Conservation (phyloP, 2,113 vertebrate genomes). For the Neolamprologus tretocephalus region DNA sequence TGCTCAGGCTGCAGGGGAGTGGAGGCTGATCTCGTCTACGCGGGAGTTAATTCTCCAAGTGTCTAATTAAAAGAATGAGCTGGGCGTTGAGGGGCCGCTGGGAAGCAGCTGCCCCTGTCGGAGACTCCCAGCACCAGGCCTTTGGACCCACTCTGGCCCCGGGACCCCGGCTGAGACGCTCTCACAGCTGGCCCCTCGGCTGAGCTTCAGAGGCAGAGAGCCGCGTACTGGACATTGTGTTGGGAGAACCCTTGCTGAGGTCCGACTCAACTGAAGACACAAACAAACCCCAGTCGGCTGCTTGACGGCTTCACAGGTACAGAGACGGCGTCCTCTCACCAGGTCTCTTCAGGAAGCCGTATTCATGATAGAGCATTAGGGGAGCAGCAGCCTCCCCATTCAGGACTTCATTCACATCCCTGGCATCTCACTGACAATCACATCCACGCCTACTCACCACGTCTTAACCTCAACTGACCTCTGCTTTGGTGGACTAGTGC, state of each 20-base stretch:
- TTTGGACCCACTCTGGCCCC: background rate
- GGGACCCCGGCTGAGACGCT: background rate
- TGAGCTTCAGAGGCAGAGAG: slow-evolving; percentile 4
- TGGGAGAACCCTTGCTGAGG: slow-evolving; percentile 23
- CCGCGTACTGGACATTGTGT: slow-evolving; percentile 26
- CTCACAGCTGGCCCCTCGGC: slow-evolving; percentile 14
- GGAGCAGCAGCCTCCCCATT: background rate
- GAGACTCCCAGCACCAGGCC: slow-evolving; percentile 24
- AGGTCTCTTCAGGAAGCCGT: background rate
- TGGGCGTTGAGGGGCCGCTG: slow-evolving; percentile 10
- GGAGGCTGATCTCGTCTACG: background rate
- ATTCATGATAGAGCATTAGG: background rate
- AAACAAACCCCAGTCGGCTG: slow-evolving; percentile 37
- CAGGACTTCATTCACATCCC: background rate
- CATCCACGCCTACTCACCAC: background rate
- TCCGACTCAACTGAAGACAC: background rate
- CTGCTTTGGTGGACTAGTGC: background rate
- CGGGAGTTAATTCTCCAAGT: slow-evolving; percentile 38
- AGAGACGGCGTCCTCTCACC: slow-evolving; percentile 12
- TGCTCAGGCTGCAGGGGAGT: background rate
- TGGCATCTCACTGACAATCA: background rate
- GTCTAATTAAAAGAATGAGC: slow-evolving; percentile 56
- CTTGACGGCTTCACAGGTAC: slow-evolving; percentile 45
- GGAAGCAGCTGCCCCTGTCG: slow-evolving; percentile 30
- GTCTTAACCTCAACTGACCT: background rate